Evolutionary conservation across 2,888 invertebrate genomes (phyloP).

Genomic region (Selenia dentaria): DNA sequence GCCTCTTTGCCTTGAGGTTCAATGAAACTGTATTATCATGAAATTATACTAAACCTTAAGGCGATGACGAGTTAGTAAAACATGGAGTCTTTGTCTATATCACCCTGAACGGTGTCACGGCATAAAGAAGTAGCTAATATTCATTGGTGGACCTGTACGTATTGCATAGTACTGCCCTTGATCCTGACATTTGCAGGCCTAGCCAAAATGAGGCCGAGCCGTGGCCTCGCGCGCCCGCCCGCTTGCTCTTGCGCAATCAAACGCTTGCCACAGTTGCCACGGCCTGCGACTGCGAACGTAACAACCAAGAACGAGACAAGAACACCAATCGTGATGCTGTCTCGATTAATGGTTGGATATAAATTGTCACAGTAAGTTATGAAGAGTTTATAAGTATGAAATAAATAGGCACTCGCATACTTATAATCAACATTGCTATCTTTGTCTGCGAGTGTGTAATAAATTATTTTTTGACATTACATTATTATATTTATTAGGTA

Average conservation of each 20-base stretch:
- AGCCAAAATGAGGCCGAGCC: slow-evolving; percentile 60
- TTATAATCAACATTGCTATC: no score
- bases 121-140: slow-evolving; percentile 8
- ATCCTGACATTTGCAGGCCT: slow-evolving; percentile 70
- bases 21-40: no score
- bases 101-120: slow-evolving; percentile 14
- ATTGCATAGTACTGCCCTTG: slow-evolving; percentile 59
- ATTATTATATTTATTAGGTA: no score
- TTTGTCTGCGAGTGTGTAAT: no score
- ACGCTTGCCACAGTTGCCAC: slow-evolving; percentile 28
- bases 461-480: no score
- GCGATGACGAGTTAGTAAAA: no score
- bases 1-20: no score
- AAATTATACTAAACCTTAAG: no score
- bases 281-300: slow-evolving; percentile 9
- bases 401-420: no score
- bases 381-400: no score
- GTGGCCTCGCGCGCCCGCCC: slow-evolving; percentile 57
- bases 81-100: not conserved
- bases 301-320: slow-evolving; percentile 8
- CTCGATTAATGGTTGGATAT: slow-evolving; percentile 11
- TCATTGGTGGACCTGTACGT: slow-evolving; percentile 36
- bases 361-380: slow-evolving; percentile 2
- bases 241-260: slow-evolving; percentile 53
- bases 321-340: slow-evolving; percentile 1